phyloP scores from a whole-genome alignment of 2,888 invertebrate species.

The Ypsolopha sequella region DNA sequence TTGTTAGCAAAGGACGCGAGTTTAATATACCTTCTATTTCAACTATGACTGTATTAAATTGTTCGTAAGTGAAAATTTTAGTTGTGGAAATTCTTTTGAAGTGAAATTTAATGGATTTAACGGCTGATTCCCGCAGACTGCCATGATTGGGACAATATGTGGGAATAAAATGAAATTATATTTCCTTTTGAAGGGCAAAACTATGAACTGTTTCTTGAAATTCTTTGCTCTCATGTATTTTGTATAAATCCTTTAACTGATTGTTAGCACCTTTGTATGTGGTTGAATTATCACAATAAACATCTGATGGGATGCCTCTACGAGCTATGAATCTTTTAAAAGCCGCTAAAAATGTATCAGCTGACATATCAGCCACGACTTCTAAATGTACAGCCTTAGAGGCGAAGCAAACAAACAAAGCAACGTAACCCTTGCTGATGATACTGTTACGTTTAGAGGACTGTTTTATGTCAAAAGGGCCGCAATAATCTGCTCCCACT shows the following conservation, averaged over 20 bases:
- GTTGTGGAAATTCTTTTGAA: background rate
- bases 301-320: background rate
- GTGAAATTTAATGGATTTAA: slow-evolving; percentile 4
- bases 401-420: slow-evolving; percentile 5
- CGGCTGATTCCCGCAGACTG: background rate
- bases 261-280: background rate
- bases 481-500: slow-evolving; percentile 6
- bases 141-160: background rate
- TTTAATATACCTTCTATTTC: slow-evolving; percentile 5
- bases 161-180: background rate
- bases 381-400: slow-evolving; percentile 1
- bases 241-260: slow-evolving; percentile 1
- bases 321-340: background rate
- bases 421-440: slow-evolving; percentile 5
- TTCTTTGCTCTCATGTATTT: background rate
- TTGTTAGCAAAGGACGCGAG: slow-evolving; percentile 1
- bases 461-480: slow-evolving; percentile 6
- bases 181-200: background rate
- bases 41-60: slow-evolving; percentile 5
- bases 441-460: background rate
- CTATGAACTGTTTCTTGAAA: background rate
- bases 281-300: background rate
- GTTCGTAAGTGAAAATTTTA: slow-evolving; percentile 4
- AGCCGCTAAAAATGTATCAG: background rate
- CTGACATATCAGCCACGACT: background rate